A percentile compares a stretch with the other conserved stretches of the same genome.
Conservation (phyloP, 2,888 invertebrate genomes). For the Frankliniella fusca region DNA sequence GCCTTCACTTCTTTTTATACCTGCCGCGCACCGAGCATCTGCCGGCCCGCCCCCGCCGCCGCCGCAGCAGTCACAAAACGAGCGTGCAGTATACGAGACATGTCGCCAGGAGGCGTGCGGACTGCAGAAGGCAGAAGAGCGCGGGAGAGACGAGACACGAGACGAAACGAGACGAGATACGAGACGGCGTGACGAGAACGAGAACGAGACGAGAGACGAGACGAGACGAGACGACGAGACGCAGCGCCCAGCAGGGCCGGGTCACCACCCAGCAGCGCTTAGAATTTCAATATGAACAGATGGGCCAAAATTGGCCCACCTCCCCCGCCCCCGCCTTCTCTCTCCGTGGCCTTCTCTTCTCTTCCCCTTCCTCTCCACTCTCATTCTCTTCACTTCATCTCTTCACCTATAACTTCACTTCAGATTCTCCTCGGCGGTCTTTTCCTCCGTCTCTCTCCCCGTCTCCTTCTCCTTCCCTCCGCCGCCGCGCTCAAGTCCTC, state of each 20-base stretch:
- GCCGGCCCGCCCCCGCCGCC: too few species aligned
- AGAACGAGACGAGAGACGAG: background rate
- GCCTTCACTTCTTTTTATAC: too few species aligned
- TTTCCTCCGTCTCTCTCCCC: too few species aligned
- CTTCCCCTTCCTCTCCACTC: background rate
- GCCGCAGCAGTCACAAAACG: background rate
- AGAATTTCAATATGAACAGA: conserved; percentile 14
- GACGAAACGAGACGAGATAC: background rate
- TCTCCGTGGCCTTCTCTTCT: background rate
- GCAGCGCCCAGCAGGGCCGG: background rate
- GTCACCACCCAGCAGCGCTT: background rate
- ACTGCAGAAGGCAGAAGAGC: background rate
- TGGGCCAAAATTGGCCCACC: background rate
- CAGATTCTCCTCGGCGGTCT: too few species aligned
- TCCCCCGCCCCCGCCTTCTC: background rate
- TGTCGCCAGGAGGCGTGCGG: background rate
- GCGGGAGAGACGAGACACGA: background rate
- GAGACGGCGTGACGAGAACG: background rate
- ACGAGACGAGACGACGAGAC: background rate
- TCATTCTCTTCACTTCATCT: too few species aligned
- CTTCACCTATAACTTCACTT: too few species aligned
- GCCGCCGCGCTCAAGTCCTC: too few species aligned
- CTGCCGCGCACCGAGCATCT: background rate
- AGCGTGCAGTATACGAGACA: background rate
- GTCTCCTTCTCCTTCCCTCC: too few species aligned